Evolutionary conservation across 2,113 vertebrate species (phyloP).

Genomic region (Malurus elegans): DNA sequence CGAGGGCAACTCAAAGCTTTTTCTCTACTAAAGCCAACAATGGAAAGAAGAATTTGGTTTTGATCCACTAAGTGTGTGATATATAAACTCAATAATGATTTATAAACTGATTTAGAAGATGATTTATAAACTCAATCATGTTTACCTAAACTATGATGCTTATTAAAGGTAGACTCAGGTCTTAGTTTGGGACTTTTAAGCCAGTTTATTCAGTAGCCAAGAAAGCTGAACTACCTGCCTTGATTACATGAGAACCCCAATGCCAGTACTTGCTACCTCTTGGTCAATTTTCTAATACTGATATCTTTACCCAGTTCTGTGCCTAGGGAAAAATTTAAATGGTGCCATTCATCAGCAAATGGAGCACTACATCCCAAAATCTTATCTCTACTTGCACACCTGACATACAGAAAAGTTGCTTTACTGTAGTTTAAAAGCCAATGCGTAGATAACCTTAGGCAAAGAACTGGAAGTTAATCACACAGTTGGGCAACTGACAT

Average conservation of each 20-base stretch:
- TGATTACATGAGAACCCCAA: neutral
- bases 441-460: constrained; percentile 21
- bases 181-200: neutral
- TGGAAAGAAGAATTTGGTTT: neutral
- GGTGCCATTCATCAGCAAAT: constrained; percentile 22
- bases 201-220: neutral
- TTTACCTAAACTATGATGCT: rapidly evolving
- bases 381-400: constrained; percentile 44
- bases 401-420: constrained; percentile 34
- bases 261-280: neutral
- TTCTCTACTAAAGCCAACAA: neutral
- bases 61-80: neutral
- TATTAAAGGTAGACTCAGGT: neutral
- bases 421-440: constrained; percentile 29
- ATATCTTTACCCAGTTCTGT: neutral
- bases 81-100: neutral
- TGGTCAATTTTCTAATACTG: neutral
- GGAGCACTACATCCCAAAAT: constrained; percentile 10
- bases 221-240: neutral
- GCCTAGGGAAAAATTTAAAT: constrained; percentile 5
- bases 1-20: neutral
- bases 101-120: too few species aligned
- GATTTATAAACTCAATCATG: neutral
- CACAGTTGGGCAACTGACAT: constrained; percentile 40
- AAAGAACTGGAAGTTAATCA: constrained; percentile 50